Base-by-base conservation (phyloP, 2,888 invertebrate genomes). In the Drosophila silvestris region DNA sequence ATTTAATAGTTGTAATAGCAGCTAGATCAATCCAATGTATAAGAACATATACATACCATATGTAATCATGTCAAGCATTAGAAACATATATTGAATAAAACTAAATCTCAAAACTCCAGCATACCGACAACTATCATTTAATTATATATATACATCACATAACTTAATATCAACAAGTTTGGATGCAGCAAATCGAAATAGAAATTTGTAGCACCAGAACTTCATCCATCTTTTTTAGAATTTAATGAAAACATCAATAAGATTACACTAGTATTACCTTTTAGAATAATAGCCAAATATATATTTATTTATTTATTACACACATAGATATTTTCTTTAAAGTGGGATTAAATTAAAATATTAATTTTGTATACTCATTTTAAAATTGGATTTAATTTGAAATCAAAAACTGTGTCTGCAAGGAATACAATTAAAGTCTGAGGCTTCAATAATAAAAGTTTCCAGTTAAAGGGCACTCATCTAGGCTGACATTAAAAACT, bases 1-100 rank as follows among this genome's bases (percentile, higher is more conserved):
- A 71, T 61, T 70, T 37, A 71, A 71, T 61, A 57, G 56, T 62
- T 62, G 35, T 61, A 71, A 37, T 39, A 22, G 37, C 70, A 37
- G 44, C 57, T 70, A 28, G 51, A 35, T 56, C 51, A 50, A 26
- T 26, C 54, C 50, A n/a, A 37, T 61, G 50, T 35, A 69, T 53
- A 53, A 47, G 47, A 69, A 59, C 59, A 69, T 19, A 50, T 33
- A 58, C 32, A 59, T 12, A n/a, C 6, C 16, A 19, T 37, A 37
- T 37, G 33, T 35, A 70, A 37, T 51, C 50, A 50, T 59, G 64
- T 50, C 50, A 64, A 50, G 28, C 33, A 60, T 28, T 26, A 61
- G 14, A 60, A 35, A 51, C 14, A 41, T 58, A 32, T 32, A 22
- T 16, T 52, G 7, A 51, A 37, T 33, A 37, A 74, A 73, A 58